Percentiles rank a stretch among this genome's conserved stretches.
These are phyloP conservation scores for Luehdorfia chinensis DNA, from an alignment of 1,140 invertebrate genomes.

Conservation along the genomic window DNA sequence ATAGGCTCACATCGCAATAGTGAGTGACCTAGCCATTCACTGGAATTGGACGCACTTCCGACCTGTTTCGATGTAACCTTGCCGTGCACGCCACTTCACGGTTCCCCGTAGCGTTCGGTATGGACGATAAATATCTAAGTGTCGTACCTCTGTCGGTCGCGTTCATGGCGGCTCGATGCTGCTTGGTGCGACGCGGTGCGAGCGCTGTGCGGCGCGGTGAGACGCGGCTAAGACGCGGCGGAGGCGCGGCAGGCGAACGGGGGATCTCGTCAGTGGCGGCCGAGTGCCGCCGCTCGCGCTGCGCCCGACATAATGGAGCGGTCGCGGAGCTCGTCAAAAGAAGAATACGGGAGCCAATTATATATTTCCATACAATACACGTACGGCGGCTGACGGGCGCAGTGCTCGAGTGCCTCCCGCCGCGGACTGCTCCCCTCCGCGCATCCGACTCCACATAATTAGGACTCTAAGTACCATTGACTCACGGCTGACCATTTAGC, in stretches of 20 bases:
- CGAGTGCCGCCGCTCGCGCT: slow-evolving; percentile 65
- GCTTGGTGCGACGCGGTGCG: slow-evolving; percentile 18
- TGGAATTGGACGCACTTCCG: slow-evolving; percentile 53
- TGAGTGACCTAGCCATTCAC: slow-evolving; percentile 48
- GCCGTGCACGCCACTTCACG: slow-evolving; percentile 30
- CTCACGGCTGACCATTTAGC: too few relatives aligned
- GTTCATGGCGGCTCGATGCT: slow-evolving; percentile 50
- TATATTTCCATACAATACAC: slow-evolving; percentile 70
- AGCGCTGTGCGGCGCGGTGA: slow-evolving; percentile 20
- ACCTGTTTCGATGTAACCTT: slow-evolving; percentile 51
- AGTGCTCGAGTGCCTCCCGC: slow-evolving; percentile 50
- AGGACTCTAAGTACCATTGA: too few relatives aligned
- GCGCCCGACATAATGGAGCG: slow-evolving; percentile 66
- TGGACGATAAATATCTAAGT: slow-evolving; percentile 21
- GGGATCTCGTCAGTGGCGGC: slow-evolving; percentile 63
- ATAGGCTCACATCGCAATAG: slow-evolving; percentile 31
- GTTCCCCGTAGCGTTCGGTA: slow-evolving; percentile 14
- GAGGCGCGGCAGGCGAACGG: slow-evolving; percentile 30
- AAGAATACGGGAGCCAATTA: slow-evolving; percentile 73
- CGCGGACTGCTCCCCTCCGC: slow-evolving; percentile 18
- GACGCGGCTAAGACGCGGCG: slow-evolving; percentile 3
- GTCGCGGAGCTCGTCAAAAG: slow-evolving; percentile 69
- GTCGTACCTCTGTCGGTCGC: slow-evolving; percentile 66
- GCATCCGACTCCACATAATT: slow-evolving; percentile 17
- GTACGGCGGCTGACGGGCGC: slow-evolving; percentile 48